Evolutionary conservation across 2,113 vertebrate species (phyloP), one percentile per base, ranked within the genome.

Genomic region (Zosterops hypoxanthus): DNA sequence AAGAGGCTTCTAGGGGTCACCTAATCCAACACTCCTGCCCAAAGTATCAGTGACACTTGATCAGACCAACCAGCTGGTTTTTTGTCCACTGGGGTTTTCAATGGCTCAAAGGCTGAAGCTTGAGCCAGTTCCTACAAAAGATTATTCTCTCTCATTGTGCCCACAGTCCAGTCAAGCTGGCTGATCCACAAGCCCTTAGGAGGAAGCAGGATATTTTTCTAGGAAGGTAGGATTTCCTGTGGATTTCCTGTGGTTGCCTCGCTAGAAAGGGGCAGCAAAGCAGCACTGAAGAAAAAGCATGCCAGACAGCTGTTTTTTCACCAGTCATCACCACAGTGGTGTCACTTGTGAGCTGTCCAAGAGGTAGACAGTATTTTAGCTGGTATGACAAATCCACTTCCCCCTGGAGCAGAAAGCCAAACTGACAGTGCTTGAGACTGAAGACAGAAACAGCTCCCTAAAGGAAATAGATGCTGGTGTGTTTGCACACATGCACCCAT

Each of bases 121-220:
- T 50, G 39, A 87, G 71, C 22, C 46, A 77, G 50, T 91, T 88
- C 66, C 75, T 82, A 52, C 3, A 9, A 64, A 76, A 76, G 39
- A 61, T 34, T 69, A 23, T 57, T 85, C 57, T 86, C 52, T 73
- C 84, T 86, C 0, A 0, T 16, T 80, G 47, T 95, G 81, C 50
- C 47, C 50, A 42, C 39, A 70, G 34, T 46, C 36, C 28, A 42
- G 42, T 14, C 0, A 0, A 93, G 66, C 61, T 80, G 55, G 33
- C 71, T 59, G 46, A 34, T 72, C 39, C 50, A 15, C 46, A 46
- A 46, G 46, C 29, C 65, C 68, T 80, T 19, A 73, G 55, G 46
- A 95, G 90, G 89, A 96, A 96, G 75, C 46, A 88, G 93, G 87
- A 88, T 95, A 86, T 96, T 96, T 92, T 89, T 85, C 93, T 80